Conservation (phyloP, 1,140 invertebrate genomes). For the Dermatophagoides farinae region DNA sequence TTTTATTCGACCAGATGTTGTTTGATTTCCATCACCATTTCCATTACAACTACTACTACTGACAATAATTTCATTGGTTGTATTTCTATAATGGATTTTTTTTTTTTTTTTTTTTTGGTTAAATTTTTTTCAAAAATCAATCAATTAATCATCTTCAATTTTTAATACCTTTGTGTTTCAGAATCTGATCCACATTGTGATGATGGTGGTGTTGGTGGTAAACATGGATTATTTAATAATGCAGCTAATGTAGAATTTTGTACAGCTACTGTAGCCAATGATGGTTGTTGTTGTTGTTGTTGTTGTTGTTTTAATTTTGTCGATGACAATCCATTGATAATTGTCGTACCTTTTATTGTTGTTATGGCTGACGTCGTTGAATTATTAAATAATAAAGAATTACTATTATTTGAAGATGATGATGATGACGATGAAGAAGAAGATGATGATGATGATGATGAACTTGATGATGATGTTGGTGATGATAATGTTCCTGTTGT, state of each 20-base stretch:
- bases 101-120: too few species aligned
- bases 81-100: too few species aligned
- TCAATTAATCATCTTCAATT: not conserved
- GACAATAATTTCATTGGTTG: not conserved
- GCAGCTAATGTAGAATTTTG: conserved; percentile 8
- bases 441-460: not conserved
- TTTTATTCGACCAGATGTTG: too few species aligned
- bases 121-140: not conserved
- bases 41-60: not conserved
- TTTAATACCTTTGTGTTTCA: conserved; percentile 1
- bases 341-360: not conserved
- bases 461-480: not conserved
- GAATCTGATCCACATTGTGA: conserved; percentile 11
- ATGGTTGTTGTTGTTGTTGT: too few species aligned
- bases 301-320: too few species aligned
- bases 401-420: not conserved
- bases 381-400: not conserved
- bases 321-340: not conserved
- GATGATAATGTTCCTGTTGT: not conserved
- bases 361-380: not conserved
- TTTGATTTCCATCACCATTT: not conserved
- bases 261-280: not conserved
- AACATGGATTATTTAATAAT: conserved; percentile 10
- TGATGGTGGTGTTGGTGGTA: conserved; percentile 11
- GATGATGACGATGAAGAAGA: not conserved